Percentiles rank a stretch among this genome's conserved stretches.
phyloP scores from a whole-genome alignment of 1,140 invertebrate genomes.

The Calosoma granatense region DNA sequence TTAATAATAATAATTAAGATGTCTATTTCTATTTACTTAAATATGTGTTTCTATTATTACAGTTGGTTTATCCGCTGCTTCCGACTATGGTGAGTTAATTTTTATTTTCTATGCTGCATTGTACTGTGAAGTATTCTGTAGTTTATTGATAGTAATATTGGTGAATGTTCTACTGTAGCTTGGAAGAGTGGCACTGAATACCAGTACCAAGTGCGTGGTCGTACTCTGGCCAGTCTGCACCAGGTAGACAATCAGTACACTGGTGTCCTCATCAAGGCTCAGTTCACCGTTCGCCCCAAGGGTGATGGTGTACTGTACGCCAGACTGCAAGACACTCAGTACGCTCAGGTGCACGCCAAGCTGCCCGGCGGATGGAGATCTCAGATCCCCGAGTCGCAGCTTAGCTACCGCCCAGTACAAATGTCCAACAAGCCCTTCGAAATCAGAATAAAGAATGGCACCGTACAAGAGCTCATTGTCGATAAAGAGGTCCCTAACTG shows the following conservation, averaged over 20 bases:
- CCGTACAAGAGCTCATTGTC: conserved; percentile 44
- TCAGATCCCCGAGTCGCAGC: conserved; percentile 33
- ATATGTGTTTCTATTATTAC: neutral
- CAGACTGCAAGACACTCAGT: conserved; percentile 38
- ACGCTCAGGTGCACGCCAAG: conserved; percentile 43
- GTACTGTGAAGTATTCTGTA: neutral
- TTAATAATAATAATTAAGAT: neutral
- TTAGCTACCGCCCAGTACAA: conserved; percentile 40
- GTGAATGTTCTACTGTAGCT: conserved; percentile 21
- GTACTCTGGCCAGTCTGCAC: conserved; percentile 43
- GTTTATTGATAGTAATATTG: neutral
- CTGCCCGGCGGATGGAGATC: conserved; percentile 38
- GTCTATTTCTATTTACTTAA: neutral
- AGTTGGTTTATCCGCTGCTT: conserved; percentile 27
- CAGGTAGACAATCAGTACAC: conserved; percentile 39
- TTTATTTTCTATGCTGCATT: neutral
- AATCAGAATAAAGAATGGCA: conserved; percentile 46
- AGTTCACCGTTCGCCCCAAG: conserved; percentile 40
- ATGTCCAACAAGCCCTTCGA: conserved; percentile 47
- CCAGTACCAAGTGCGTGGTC: conserved; percentile 44
- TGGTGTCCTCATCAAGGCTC: conserved; percentile 43
- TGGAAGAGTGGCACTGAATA: conserved; percentile 49
- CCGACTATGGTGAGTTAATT: conserved; percentile 9
- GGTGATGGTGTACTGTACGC: conserved; percentile 37
- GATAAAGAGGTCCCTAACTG: conserved; percentile 40